Conservation (phyloP, 2,888 invertebrate genomes). For the Oscheius sp. region DNA sequence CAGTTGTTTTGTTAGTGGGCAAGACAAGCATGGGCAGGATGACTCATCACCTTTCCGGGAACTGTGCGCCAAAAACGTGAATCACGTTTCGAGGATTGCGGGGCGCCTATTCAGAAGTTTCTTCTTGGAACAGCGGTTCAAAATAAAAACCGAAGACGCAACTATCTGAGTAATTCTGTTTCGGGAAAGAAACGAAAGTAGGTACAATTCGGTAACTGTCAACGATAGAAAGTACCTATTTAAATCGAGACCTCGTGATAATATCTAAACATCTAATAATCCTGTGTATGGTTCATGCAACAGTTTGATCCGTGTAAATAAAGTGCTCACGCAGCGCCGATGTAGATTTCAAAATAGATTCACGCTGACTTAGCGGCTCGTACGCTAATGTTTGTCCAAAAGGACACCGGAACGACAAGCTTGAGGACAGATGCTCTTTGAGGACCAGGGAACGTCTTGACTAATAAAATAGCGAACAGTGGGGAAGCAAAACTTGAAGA, state of each 20-base stretch:
- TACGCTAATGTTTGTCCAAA: conserved; percentile 29
- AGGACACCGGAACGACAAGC: conserved; percentile 21
- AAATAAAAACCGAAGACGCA: not conserved
- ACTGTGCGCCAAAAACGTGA: conserved; percentile 30
- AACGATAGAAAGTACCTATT: not conserved
- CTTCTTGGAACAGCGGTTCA: conserved; percentile 10
- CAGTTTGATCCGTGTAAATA: no score
- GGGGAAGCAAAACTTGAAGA: not conserved
- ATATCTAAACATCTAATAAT: no score
- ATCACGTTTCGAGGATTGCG: conserved; percentile 20
- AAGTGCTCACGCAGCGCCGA: no score
- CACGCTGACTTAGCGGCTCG: conserved; percentile 17
- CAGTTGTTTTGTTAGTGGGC: conserved; percentile 22
- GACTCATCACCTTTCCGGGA: conserved; percentile 31
- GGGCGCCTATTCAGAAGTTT: conserved; percentile 24
- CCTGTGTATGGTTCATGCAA: no score
- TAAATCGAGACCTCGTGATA: no score
- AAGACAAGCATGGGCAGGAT: conserved; percentile 2
- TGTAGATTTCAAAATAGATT: conserved; percentile 20
- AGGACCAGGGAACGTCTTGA: conserved; percentile 9
- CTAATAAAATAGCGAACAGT: not conserved
- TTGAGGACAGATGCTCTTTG: conserved; percentile 27
- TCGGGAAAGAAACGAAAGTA: not conserved
- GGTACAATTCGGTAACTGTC: not conserved
- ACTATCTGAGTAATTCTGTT: not conserved